Percentiles rank a stretch among this genome's conserved stretches.
Conservation (phyloP, 2,797 vertebrate species). For the Lepilemur ruficaudatus region DNA sequence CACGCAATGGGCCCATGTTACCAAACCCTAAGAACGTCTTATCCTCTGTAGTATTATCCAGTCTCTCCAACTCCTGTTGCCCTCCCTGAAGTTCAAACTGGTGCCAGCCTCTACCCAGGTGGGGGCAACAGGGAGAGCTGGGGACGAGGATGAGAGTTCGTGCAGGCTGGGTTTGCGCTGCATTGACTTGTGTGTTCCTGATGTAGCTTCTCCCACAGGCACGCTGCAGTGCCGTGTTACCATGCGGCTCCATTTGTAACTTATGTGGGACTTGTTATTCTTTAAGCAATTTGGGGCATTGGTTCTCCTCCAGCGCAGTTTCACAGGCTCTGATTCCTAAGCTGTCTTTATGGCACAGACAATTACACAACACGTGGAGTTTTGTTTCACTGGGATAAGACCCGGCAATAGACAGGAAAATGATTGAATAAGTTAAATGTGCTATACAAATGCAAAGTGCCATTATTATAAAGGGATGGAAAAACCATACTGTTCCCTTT, state of each 20-base stretch:
- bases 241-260: background rate
- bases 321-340: constrained; percentile 30
- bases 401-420: background rate
- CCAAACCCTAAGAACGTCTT: background rate
- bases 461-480: background rate
- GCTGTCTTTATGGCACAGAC: constrained; percentile 2
- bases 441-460: constrained; percentile 47
- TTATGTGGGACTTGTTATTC: background rate
- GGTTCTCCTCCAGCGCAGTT: background rate
- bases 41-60: background rate
- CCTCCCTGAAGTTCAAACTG: background rate
- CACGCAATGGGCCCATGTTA: background rate
- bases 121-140: background rate
- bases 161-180: fast-evolving
- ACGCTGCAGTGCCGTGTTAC: background rate
- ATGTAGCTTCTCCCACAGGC: background rate
- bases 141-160: background rate
- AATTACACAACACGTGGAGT: constrained; percentile 34
- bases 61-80: background rate
- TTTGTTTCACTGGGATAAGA: constrained; percentile 57
- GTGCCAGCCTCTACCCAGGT: background rate
- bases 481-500: background rate
- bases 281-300: background rate
- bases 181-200: background rate
- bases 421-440: background rate